Base-by-base conservation (phyloP, 2,113 vertebrate genomes). In the Otis tarda region DNA sequence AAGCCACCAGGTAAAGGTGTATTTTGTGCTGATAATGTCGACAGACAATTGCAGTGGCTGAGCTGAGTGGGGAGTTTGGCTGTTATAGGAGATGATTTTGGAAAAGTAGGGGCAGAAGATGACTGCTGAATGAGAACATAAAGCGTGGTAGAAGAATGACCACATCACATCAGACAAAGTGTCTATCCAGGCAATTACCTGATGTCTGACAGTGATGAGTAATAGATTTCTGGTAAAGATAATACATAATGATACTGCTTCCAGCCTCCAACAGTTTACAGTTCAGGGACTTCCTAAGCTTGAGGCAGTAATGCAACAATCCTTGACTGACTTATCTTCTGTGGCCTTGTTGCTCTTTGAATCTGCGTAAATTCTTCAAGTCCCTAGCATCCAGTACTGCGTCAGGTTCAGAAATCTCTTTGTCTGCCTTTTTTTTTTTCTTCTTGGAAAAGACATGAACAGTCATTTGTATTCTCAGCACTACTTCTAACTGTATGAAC, bases 221-320 rank as follows among this genome's bases (percentile, higher is more conserved):
- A 82, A 57, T 27, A 71, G 43, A 21, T 14, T 7, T 55, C 56
- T 89, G 28, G n/a, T 91, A n/a, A 74, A 45, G 27, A n/a, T 60
- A 10, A 20, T 67, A 7, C 12, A 2, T 41, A 49, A 45, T 61
- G 45, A 6, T 83, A 8, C 25, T 57, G 4, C 27, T 89, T 91
- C 31, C 64, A 78, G 47, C 13, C 24, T 53, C 53, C 14, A 45
- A 6, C 20, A 61, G 13, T 4, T 35, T 68, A 14, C 2, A 0
- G 23, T 61, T 73, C 31, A 50, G 43, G 37, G 49, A 33, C 24
- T 83, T 93, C 14, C 14, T 57, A 43, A 73, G 37, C 50, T 41
- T 0, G 0, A 43, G 64, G 16, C 35, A 25, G 7, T 86, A 13
- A 30, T 35, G 12, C 23, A 52, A 3, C 33, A 74, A 7, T 45